Evolutionary conservation across 2,888 invertebrate genomes (phyloP).

Genomic region (Diabrotica balteata): DNA sequence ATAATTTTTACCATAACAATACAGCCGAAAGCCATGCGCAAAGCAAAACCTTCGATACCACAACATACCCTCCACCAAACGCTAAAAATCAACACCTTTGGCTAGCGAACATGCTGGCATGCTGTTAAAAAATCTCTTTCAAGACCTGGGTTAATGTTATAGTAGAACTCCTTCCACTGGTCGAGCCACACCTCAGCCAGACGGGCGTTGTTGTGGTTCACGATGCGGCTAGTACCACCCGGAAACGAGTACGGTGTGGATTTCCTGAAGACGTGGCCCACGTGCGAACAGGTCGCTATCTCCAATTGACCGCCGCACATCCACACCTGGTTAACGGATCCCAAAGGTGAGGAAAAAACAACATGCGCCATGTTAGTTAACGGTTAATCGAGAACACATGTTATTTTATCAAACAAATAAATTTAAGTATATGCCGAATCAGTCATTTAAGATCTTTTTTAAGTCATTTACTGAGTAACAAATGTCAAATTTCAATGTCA

Average conservation of each 20-base stretch:
- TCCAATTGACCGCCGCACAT: conserved; percentile 96
- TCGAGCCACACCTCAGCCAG: conserved; percentile 99
- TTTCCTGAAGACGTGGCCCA: conserved; percentile 97
- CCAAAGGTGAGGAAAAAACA: background rate
- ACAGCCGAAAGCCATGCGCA: background rate
- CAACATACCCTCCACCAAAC: background rate
- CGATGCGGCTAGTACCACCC: conserved; percentile 94
- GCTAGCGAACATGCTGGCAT: conserved; percentile 17
- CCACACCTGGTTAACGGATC: conserved; percentile 76
- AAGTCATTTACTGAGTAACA: too few relatives aligned
- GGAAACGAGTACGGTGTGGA: conserved; percentile 98
- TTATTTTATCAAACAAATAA: too few relatives aligned
- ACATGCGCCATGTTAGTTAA: conserved; percentile 33
- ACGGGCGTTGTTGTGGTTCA: conserved; percentile 98
- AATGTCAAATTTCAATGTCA: too few relatives aligned
- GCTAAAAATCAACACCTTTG: background rate
- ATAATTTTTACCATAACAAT: too few relatives aligned
- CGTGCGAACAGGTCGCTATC: conserved; percentile 93
- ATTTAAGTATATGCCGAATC: too few relatives aligned
- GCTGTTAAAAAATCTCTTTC: conserved; percentile 30
- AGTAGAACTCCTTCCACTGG: conserved; percentile 99
- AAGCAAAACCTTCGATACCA: background rate
- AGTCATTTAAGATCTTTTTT: too few relatives aligned
- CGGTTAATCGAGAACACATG: background rate
- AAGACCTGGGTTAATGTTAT: conserved; percentile 95